These are phyloP conservation scores for Iselma pallidipennis DNA, from an alignment of 2,888 invertebrate genomes.

Conservation along the genomic window DNA sequence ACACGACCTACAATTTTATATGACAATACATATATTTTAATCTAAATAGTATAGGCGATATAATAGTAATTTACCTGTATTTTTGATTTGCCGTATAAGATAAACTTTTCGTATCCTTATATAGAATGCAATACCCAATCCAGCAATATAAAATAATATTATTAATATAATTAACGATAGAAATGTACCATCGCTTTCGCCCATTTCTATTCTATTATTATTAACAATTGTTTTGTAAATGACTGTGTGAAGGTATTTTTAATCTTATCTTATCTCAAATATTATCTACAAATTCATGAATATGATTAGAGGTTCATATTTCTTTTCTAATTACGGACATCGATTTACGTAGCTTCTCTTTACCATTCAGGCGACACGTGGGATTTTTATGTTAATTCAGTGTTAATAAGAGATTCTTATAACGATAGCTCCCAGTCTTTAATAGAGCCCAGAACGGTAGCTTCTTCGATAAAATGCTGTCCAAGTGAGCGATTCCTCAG, in stretches of 20 bases:
- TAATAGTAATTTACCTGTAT: conserved; percentile 16
- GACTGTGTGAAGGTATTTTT: background rate
- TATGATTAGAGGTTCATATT: background rate
- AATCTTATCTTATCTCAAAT: conserved; percentile 22
- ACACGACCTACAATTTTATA: conserved; percentile 29
- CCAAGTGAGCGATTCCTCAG: too few species aligned
- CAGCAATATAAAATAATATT: conserved; percentile 19
- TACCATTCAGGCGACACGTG: too few species aligned
- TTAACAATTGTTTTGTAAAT: conserved; percentile 10
- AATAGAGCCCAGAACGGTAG: too few species aligned
- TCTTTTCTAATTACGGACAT: background rate
- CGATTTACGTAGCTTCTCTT: too few species aligned
- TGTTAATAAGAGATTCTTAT: too few species aligned
- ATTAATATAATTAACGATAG: conserved; percentile 19
- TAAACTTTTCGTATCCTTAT: conserved; percentile 17
- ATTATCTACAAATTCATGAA: background rate
- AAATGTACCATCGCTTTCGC: conserved; percentile 9
- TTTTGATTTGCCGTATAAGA: conserved; percentile 20
- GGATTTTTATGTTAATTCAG: too few species aligned
- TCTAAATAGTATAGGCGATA: background rate
- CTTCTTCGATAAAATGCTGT: too few species aligned
- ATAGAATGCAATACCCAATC: conserved; percentile 18
- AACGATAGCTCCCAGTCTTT: too few species aligned
- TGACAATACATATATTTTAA: background rate
- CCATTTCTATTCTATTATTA: conserved; percentile 5